These are phyloP conservation scores for Catocala fraxini DNA, from an alignment of 2,888 invertebrate genomes.

Conservation along the genomic window DNA sequence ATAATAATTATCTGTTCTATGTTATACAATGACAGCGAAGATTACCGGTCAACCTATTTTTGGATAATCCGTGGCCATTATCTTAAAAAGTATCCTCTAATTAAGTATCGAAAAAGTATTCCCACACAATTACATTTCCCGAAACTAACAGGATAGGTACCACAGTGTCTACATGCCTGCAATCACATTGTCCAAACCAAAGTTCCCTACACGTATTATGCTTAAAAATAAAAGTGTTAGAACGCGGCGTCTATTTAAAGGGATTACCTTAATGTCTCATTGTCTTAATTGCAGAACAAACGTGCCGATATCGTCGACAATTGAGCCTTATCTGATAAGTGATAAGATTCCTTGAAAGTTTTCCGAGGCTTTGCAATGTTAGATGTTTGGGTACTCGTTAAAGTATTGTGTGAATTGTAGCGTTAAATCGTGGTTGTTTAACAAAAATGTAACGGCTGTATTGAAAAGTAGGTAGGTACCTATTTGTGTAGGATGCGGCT, in stretches of 20 bases:
- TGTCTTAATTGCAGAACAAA: conserved; percentile 66
- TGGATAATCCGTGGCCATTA: too few species aligned
- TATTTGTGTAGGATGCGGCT: conserved; percentile 1
- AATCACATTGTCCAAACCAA: conserved; percentile 6
- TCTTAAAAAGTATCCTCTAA: neutral
- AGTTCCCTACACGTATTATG: conserved; percentile 13
- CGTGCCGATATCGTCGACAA: conserved; percentile 56
- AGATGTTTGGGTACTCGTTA: conserved; percentile 1
- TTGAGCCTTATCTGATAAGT: conserved; percentile 53
- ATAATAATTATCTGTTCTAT: too few species aligned
- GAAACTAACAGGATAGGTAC: neutral
- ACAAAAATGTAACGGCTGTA: neutral
- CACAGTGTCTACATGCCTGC: conserved; percentile 16
- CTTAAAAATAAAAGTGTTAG: conserved; percentile 27
- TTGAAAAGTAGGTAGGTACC: neutral
- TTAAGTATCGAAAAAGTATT: neutral
- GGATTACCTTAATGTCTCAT: conserved; percentile 68
- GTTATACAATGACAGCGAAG: too few species aligned
- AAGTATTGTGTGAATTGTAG: conserved; percentile 12
- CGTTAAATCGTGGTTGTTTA: neutral
- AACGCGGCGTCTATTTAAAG: conserved; percentile 56
- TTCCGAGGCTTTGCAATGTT: neutral
- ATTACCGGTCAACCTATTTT: too few species aligned
- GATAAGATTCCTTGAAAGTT: conserved; percentile 50
- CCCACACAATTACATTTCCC: neutral